A percentile compares a stretch with the other conserved stretches of the same genome.
Conservation (phyloP, 2,113 vertebrate genomes). For the Laticauda laticaudata region DNA sequence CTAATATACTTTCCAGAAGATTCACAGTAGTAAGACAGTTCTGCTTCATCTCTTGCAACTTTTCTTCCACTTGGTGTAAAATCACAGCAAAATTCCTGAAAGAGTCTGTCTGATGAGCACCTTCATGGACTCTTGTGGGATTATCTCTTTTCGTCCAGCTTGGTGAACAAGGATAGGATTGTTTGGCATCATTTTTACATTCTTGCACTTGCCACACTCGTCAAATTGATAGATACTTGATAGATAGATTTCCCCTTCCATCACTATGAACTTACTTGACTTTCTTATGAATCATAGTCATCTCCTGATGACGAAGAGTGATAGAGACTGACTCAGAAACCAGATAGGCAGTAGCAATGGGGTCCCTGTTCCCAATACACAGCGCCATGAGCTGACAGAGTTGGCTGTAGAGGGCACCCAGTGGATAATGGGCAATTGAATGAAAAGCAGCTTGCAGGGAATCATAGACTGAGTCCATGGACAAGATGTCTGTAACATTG, state of each 20-base stretch:
- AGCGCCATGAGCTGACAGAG: slow-evolving; percentile 80
- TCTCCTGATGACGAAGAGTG: slow-evolving; percentile 82
- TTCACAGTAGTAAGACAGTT: neutral
- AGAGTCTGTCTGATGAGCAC: neutral
- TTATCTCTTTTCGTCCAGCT: neutral
- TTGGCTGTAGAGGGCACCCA: slow-evolving; percentile 72
- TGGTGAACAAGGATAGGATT: neutral
- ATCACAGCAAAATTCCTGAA: neutral
- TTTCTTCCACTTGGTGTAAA: neutral
- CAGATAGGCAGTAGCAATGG: slow-evolving; percentile 77
- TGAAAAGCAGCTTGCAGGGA: slow-evolving; percentile 75
- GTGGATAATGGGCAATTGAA: slow-evolving; percentile 80
- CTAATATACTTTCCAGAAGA: neutral
- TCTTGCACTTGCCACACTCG: neutral
- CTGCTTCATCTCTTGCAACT: neutral
- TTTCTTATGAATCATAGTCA: slow-evolving; percentile 74
- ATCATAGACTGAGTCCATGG: slow-evolving; percentile 67
- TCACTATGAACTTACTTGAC: slow-evolving; percentile 70
- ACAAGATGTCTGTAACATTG: slow-evolving; percentile 67
- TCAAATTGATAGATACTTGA: neutral
- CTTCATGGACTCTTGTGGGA: neutral
- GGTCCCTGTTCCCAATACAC: slow-evolving; percentile 70
- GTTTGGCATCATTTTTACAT: neutral
- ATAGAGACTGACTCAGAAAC: slow-evolving; percentile 81
- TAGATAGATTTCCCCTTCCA: neutral